Evolutionary conservation across 92 coral and sea anemone genomes (phyloP).

Genomic region (Porites divaricata): DNA sequence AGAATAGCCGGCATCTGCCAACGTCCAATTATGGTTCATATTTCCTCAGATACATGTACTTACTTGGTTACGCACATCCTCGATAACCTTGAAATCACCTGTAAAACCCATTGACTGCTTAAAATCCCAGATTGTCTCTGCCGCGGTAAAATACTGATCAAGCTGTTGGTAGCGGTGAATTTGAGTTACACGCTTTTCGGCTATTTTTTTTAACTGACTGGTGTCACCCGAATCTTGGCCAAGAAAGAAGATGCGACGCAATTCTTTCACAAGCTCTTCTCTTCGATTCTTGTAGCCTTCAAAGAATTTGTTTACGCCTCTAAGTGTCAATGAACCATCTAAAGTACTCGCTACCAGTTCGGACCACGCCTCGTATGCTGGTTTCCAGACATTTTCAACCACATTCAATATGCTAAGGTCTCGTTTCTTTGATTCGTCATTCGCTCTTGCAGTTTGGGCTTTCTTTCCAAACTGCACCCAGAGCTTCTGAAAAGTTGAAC

Average conservation of each 20-base stretch:
- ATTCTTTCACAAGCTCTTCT: slow-evolving; percentile 48
- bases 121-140: slow-evolving; percentile 69
- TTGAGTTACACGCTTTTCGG: slow-evolving; percentile 36
- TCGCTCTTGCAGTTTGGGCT: slow-evolving; percentile 33
- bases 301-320: slow-evolving; percentile 56
- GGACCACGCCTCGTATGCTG: slow-evolving; percentile 45
- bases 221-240: neutral
- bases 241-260: slow-evolving; percentile 30
- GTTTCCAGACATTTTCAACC: slow-evolving; percentile 54
- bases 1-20: neutral
- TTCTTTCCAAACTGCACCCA: slow-evolving; percentile 62
- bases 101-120: slow-evolving; percentile 64
- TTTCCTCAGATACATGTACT: neutral
- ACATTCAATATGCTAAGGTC: slow-evolving; percentile 51
- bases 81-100: slow-evolving; percentile 78
- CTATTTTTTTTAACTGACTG: neutral
- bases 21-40: too few species aligned
- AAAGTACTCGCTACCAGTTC: neutral
- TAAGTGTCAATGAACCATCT: slow-evolving; percentile 49
- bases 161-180: slow-evolving; percentile 67
- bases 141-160: slow-evolving; percentile 58
- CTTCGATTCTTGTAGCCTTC: neutral
- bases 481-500: slow-evolving; percentile 50
- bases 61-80: slow-evolving; percentile 64
- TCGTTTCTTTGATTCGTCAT: slow-evolving; percentile 26